phyloP scores from a whole-genome alignment of 2,888 invertebrate species.

The Anaspis maculata region DNA sequence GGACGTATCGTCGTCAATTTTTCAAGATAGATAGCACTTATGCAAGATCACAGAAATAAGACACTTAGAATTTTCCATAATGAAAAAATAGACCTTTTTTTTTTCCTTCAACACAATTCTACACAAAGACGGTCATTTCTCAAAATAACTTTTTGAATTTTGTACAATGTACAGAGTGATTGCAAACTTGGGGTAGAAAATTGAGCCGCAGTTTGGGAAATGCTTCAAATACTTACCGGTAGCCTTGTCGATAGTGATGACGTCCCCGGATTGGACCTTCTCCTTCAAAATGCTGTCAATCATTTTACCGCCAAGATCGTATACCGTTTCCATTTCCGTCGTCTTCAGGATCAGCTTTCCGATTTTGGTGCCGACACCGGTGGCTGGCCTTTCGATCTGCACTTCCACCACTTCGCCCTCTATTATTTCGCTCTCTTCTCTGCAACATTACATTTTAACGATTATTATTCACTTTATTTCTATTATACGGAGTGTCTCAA shows the following conservation, averaged over 20 bases:
- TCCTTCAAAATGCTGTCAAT: constrained; percentile 94
- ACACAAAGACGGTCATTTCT: too few species aligned
- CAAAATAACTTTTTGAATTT: background rate
- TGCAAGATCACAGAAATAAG: background rate
- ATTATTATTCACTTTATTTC: too few species aligned
- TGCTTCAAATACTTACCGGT: constrained; percentile 71
- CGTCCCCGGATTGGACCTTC: constrained; percentile 92
- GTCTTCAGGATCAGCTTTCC: constrained; percentile 96
- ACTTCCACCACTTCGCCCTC: constrained; percentile 99
- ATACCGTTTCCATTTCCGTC: constrained; percentile 99
- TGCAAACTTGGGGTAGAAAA: too few species aligned
- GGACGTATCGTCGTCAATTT: too few species aligned
- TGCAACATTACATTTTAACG: too few species aligned
- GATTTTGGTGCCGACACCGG: constrained; percentile 78
- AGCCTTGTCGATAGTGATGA: constrained; percentile 97
- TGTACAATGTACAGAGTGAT: too few species aligned
- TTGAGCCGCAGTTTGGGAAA: too few species aligned
- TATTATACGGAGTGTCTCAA: too few species aligned
- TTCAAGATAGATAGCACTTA: constrained; percentile 2
- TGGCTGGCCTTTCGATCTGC: constrained; percentile 90
- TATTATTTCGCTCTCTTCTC: constrained; percentile 96
- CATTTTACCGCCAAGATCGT: constrained; percentile 97
- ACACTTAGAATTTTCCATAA: background rate
- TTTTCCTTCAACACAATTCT: too few species aligned
- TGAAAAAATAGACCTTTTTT: too few species aligned